phyloP scores from a whole-genome alignment of 2,113 vertebrate species.

The Triplophysa tibetana region DNA sequence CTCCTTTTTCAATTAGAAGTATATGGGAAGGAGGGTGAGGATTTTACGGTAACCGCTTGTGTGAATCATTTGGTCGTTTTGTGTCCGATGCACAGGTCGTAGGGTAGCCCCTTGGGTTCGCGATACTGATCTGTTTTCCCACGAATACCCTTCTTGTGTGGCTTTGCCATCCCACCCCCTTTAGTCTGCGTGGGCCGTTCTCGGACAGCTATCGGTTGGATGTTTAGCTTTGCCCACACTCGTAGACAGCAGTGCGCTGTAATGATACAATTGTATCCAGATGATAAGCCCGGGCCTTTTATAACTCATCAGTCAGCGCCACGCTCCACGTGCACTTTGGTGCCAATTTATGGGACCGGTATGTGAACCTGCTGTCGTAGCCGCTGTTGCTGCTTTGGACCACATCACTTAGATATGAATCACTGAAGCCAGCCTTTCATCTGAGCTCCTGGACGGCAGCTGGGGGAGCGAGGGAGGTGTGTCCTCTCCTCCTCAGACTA shows the following conservation, averaged over 20 bases:
- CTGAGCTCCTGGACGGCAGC: constrained; percentile 37
- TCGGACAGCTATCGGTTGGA: constrained; percentile 54
- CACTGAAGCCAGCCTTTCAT: constrained; percentile 53
- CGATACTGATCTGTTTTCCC: constrained; percentile 49
- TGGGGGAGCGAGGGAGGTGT: constrained; percentile 1
- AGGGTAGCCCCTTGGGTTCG: constrained; percentile 38
- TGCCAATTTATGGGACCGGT: constrained; percentile 42
- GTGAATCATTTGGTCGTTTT: constrained; percentile 59
- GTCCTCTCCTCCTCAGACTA: constrained; percentile 33
- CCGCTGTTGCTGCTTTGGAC: constrained; percentile 35
- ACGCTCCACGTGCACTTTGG: constrained; percentile 38
- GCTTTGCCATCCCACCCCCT: constrained; percentile 49
- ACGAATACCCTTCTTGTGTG: constrained; percentile 64
- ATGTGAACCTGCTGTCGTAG: constrained; percentile 49
- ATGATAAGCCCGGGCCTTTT: constrained; percentile 61
- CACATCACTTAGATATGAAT: constrained; percentile 56
- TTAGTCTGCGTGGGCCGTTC: constrained; percentile 45
- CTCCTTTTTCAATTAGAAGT: constrained; percentile 49
- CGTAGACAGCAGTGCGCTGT: constrained; percentile 58
- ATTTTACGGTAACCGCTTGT: constrained; percentile 65
- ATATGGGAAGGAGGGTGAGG: constrained; percentile 34
- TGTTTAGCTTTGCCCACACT: constrained; percentile 58
- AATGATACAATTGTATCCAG: constrained; percentile 73
- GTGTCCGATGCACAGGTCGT: constrained; percentile 58
- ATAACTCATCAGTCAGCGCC: constrained; percentile 49